Evolutionary conservation across 2,888 invertebrate genomes (phyloP), one percentile per base, ranked within the genome.

Genomic region (Lasioglossum lativentre): DNA sequence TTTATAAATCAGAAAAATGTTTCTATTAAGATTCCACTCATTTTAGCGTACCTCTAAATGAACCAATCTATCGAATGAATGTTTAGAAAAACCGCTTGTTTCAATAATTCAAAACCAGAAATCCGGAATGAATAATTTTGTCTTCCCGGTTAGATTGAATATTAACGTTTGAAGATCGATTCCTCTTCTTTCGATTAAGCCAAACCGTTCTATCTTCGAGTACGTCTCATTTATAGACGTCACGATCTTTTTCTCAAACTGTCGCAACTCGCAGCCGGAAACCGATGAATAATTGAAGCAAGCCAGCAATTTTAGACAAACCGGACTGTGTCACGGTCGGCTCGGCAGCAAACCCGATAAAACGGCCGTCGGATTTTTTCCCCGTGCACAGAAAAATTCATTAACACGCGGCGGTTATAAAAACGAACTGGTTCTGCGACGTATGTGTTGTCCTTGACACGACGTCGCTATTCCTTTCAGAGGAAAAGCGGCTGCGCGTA

Each of bases 381-480:
- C 70, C 47, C 42, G 72, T n/a, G 38, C 40, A 30, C 63, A 47
- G 70, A 78, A 81, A 78, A 84, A 84, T 80, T 45, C 27, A 71
- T 56, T 16, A 38, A 34, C 73, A 66, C 77, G 56, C 72, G 75
- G 42, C 79, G 71, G 68, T 83, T 84, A 78, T 63, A 75, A 80
- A 85, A 45, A 74, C 52, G 82, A 76, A 77, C 77, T 74, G 74
- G 90, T 91, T 91, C 88, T 85, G 88, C 89, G 89, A 83, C 83
- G 75, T 1, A 40, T 77, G 71, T 80, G 68, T 30, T 71, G 86
- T 72, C 92, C 92, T 92, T 93, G 92, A 92, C 91, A 91, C 76
- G 83, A 85, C 78, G 74, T 30, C 63, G 77, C 75, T 74, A 79
- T 84, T 76, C 74, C 45, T 66, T 30, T 14, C 74, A 47, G 56